These are phyloP conservation scores for Drosophila kepulauana DNA, from an alignment of 1,140 invertebrate genomes.

Conservation along the genomic window DNA sequence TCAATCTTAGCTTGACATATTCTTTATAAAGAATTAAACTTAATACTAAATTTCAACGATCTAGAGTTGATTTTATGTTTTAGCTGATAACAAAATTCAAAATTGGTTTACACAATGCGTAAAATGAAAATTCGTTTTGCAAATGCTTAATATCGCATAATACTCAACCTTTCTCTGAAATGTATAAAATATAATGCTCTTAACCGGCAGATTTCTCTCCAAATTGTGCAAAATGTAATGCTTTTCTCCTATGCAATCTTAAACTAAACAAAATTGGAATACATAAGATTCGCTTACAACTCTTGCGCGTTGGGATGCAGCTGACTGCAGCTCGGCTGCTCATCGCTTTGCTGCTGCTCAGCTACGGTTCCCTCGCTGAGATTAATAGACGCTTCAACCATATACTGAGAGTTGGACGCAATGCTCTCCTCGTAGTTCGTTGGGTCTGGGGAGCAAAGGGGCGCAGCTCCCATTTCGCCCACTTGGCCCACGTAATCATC, in stretches of 20 bases:
- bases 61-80: too few species aligned
- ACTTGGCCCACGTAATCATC: slow-evolving; percentile 57
- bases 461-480: slow-evolving; percentile 4
- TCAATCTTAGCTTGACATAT: too few species aligned
- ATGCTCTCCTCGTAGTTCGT: slow-evolving; percentile 2
- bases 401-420: not conserved
- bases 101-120: too few species aligned
- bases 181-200: too few species aligned
- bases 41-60: too few species aligned
- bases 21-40: too few species aligned
- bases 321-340: slow-evolving; percentile 35
- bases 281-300: slow-evolving; percentile 1
- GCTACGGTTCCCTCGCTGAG: not conserved
- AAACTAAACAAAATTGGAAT: not conserved
- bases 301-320: slow-evolving; percentile 10
- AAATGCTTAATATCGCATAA: too few species aligned
- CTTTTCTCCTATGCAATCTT: too few species aligned
- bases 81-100: too few species aligned
- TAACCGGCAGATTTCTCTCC: too few species aligned
- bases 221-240: not conserved
- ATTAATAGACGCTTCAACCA: slow-evolving; percentile 2
- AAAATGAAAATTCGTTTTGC: too few species aligned
- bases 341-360: slow-evolving; percentile 4
- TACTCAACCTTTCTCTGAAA: too few species aligned
- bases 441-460: not conserved